A percentile compares a stretch with the other conserved stretches of the same genome.
Conservation (phyloP, 2,797 vertebrate genomes). For the Cyclopterus lumpus region DNA sequence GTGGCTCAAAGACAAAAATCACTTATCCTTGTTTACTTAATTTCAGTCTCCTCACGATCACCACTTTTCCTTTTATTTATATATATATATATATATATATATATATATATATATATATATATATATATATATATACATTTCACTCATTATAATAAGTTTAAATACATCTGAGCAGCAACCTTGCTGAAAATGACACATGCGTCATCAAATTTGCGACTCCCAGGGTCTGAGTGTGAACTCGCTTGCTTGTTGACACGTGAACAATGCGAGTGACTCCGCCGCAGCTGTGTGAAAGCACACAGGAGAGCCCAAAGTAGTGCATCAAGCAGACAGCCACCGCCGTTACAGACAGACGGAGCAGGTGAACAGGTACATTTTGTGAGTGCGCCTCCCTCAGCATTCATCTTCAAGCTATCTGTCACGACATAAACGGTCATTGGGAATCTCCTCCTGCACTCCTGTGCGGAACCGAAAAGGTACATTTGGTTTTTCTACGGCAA, state of each 20-base stretch:
- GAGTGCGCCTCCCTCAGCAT: background rate
- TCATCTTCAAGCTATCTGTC: slow-evolving; percentile 25
- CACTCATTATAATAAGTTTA: background rate
- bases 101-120: background rate
- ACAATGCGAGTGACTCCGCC: slow-evolving; percentile 12
- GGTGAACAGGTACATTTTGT: slow-evolving; percentile 27
- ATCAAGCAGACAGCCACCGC: slow-evolving; percentile 1
- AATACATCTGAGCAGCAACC: slow-evolving; percentile 11
- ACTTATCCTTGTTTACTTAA: background rate
- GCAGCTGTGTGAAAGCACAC: slow-evolving; percentile 28
- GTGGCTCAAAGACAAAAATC: background rate
- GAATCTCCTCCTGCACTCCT: slow-evolving; percentile 6
- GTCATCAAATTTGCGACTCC: slow-evolving; percentile 15
- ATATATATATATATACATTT: too few species aligned
- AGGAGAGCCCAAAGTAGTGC: slow-evolving; percentile 1
- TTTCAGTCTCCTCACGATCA: slow-evolving; percentile 1
- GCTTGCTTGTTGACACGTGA: slow-evolving; percentile 11
- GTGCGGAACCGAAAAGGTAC: background rate
- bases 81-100: background rate
- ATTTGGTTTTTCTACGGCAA: slow-evolving; percentile 14
- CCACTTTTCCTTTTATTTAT: background rate
- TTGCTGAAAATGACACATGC: background rate
- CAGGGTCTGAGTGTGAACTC: background rate
- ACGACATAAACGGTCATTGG: slow-evolving; percentile 22
- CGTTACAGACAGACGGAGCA: slow-evolving; percentile 29